phyloP scores from a whole-genome alignment of 2,888 invertebrate species.

The Anaspis maculata region DNA sequence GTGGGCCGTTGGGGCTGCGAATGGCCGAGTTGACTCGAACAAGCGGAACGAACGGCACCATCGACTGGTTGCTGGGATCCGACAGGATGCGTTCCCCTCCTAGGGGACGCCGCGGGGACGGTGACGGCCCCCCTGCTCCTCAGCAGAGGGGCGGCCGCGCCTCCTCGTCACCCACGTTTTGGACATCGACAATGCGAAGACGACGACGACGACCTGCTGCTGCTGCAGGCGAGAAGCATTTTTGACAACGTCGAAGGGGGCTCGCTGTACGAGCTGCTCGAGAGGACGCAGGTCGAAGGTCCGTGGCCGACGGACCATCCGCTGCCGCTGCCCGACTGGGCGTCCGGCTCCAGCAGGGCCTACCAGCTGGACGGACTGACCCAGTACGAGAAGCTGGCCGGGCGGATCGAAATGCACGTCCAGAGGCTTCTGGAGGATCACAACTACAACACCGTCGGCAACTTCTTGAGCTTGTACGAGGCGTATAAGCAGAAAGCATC shows the following conservation, averaged over 20 bases:
- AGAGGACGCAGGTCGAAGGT: conserved; percentile 43
- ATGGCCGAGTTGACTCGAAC: conserved; percentile 97
- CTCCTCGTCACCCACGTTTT: too few relatives aligned
- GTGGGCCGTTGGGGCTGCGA: conserved; percentile 89
- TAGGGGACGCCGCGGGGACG: conserved; percentile 17
- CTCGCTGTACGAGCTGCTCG: conserved; percentile 25
- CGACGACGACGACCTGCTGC: too few relatives aligned
- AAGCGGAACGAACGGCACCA: conserved; percentile 46
- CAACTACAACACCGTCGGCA: conserved; percentile 84
- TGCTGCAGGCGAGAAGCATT: too few relatives aligned
- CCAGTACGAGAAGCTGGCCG: conserved; percentile 72
- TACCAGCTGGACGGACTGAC: conserved; percentile 47
- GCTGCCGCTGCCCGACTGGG: conserved; percentile 71
- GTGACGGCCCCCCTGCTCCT: conserved; percentile 17
- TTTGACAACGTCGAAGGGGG: conserved; percentile 22
- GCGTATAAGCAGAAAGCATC: conserved; percentile 55
- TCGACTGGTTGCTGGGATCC: too few relatives aligned
- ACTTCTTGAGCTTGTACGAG: conserved; percentile 65
- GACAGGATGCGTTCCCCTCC: too few relatives aligned
- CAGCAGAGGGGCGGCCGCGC: conserved; percentile 25
- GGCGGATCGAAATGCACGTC: conserved; percentile 69
- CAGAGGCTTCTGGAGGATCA: conserved; percentile 74
- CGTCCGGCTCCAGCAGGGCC: conserved; percentile 40
- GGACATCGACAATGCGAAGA: too few relatives aligned
- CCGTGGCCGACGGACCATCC: conserved; percentile 62